Conservation (phyloP, 2,888 invertebrate genomes). For the Cyclophora albipunctata region DNA sequence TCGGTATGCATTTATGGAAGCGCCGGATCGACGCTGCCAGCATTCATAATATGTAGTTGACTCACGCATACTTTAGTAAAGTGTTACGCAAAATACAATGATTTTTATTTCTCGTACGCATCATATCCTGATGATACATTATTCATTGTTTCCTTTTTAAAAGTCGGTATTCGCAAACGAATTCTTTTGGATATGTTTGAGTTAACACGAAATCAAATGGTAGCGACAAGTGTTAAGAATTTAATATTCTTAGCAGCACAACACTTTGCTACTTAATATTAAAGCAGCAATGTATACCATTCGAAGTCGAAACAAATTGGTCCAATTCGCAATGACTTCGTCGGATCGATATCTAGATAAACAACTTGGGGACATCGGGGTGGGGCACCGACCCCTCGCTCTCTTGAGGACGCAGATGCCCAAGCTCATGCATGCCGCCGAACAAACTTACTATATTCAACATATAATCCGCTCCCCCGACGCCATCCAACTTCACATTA, state of each 20-base stretch:
- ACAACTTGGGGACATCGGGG: conserved; percentile 42
- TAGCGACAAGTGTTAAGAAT: no score
- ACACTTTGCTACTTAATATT: no score
- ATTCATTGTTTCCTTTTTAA: no score
- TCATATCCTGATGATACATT: no score
- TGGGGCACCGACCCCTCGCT: conserved; percentile 43
- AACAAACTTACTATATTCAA: conserved; percentile 7
- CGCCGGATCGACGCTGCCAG: conserved; percentile 14
- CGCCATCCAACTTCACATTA: conserved; percentile 22
- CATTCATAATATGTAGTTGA: conserved; percentile 18
- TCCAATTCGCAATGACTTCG: conserved; percentile 36
- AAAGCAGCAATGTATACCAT: no score
- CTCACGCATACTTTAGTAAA: conserved; percentile 6
- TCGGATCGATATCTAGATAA: conserved; percentile 61
- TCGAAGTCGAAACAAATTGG: conserved; percentile 32
- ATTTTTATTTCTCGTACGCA: conserved; percentile 4
- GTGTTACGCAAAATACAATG: conserved; percentile 1
- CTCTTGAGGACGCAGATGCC: conserved; percentile 58
- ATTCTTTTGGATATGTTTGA: no score
- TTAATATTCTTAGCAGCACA: no score
- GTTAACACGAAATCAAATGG: no score
- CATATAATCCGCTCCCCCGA: conserved; percentile 37
- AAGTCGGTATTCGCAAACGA: no score
- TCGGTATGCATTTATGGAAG: conserved; percentile 15
- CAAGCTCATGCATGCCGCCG: conserved; percentile 49